Evolutionary conservation across 2,888 invertebrate species (phyloP).

Genomic region (Caenorhabditis sulstoni): DNA sequence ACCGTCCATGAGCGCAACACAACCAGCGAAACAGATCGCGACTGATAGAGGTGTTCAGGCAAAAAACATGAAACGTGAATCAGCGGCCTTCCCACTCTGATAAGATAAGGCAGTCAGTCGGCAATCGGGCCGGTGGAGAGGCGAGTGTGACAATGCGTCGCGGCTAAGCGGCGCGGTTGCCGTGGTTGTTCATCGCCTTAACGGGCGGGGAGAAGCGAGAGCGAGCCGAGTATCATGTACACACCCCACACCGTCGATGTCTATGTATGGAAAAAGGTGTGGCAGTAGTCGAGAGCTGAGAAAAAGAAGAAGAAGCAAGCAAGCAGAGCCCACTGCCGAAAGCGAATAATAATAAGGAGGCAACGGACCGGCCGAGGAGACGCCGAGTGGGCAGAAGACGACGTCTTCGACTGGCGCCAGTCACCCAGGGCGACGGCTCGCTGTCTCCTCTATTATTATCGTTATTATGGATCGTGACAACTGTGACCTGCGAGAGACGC

Average conservation of each 20-base stretch:
- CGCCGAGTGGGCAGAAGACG: slow-evolving; percentile 11
- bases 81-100: slow-evolving; percentile 22
- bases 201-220: slow-evolving; percentile 36
- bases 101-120: slow-evolving; percentile 45
- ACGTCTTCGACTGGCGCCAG: background rate
- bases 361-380: slow-evolving; percentile 4
- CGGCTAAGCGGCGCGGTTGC: slow-evolving; percentile 55
- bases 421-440: background rate
- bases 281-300: slow-evolving; percentile 18
- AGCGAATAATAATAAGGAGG: slow-evolving; percentile 45
- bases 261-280: slow-evolving; percentile 49
- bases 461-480: slow-evolving; percentile 14
- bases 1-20: slow-evolving; percentile 37
- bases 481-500: slow-evolving; percentile 8
- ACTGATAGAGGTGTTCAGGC: slow-evolving; percentile 39
- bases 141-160: slow-evolving; percentile 45
- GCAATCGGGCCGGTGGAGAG: background rate
- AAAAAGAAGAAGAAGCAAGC: background rate
- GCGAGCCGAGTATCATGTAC: slow-evolving; percentile 51
- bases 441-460: slow-evolving; percentile 5
- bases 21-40: background rate
- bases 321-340: background rate
- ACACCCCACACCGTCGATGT: slow-evolving; percentile 24
- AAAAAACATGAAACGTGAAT: slow-evolving; percentile 43
- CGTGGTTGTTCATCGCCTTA: slow-evolving; percentile 59